These are phyloP conservation scores for Anniella stebbinsi DNA, from an alignment of 2,797 vertebrate species.

Conservation along the genomic window DNA sequence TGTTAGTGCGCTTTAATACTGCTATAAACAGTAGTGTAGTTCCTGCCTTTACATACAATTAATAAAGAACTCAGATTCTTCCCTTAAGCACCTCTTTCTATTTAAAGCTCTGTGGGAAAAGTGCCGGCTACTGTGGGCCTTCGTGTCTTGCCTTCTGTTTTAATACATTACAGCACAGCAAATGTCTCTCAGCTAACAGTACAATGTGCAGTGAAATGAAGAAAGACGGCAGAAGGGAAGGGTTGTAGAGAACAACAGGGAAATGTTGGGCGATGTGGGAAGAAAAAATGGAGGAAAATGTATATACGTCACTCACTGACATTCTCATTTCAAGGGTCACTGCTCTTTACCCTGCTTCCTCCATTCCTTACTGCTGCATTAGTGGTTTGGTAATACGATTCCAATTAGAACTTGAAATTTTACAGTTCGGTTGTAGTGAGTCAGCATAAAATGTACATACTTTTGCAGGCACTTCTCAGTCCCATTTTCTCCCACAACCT, in stretches of 20 bases:
- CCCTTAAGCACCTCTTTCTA: background rate
- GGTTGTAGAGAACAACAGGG: background rate
- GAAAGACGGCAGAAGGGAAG: background rate
- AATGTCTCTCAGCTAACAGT: background rate
- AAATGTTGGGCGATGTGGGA: constrained; percentile 6
- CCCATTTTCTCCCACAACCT: background rate
- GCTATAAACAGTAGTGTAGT: too few relatives aligned
- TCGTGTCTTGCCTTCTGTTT: background rate
- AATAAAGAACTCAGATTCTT: background rate
- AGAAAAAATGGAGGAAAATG: background rate
- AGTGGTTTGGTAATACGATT: background rate
- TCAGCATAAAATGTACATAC: background rate
- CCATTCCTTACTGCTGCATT: constrained; percentile 17
- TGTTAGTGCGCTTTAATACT: too few relatives aligned
- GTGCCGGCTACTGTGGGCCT: background rate
- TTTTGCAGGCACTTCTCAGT: background rate
- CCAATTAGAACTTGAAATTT: background rate
- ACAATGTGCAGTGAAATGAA: background rate
- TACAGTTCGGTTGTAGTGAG: background rate
- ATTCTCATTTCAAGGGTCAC: background rate
- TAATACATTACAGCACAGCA: background rate
- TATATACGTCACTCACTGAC: background rate
- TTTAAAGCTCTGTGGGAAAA: background rate
- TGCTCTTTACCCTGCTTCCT: background rate
- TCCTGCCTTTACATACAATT: too few relatives aligned